Evolutionary conservation across 30 jellyfish, hydroid and myxozoan species (phyloP).

Genomic region (Cassiopea xamachana): DNA sequence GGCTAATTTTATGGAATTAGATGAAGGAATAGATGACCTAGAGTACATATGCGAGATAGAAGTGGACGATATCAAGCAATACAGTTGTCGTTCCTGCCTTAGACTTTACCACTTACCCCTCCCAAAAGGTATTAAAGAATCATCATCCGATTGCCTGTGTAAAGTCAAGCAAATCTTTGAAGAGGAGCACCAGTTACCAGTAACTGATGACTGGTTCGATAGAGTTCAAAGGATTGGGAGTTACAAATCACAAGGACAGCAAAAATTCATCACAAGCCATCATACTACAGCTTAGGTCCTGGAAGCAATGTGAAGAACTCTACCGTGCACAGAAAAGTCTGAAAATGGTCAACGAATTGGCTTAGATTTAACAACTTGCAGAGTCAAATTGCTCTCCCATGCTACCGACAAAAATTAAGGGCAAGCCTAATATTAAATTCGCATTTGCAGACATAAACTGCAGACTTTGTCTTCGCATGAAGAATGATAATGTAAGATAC

Average conservation of each 20-base stretch:
- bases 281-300: neutral
- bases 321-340: neutral
- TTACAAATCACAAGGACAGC: neutral
- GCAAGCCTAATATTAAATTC: neutral
- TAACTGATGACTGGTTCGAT: neutral
- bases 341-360: neutral
- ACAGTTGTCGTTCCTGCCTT: neutral
- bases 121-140: neutral
- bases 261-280: neutral
- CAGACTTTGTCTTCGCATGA: neutral
- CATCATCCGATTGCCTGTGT: neutral
- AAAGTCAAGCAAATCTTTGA: neutral
- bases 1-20: neutral
- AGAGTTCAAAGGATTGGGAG: neutral
- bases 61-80: neutral
- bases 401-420: neutral
- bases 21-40: neutral
- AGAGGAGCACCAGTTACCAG: neutral
- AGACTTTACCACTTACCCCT: neutral
- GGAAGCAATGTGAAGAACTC: neutral
- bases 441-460: neutral
- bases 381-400: neutral
- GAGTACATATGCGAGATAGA: neutral
- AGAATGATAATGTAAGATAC: neutral
- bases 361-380: neutral